Base-by-base conservation (phyloP, 2,113 vertebrate species). In the Nerophis ophidion region DNA sequence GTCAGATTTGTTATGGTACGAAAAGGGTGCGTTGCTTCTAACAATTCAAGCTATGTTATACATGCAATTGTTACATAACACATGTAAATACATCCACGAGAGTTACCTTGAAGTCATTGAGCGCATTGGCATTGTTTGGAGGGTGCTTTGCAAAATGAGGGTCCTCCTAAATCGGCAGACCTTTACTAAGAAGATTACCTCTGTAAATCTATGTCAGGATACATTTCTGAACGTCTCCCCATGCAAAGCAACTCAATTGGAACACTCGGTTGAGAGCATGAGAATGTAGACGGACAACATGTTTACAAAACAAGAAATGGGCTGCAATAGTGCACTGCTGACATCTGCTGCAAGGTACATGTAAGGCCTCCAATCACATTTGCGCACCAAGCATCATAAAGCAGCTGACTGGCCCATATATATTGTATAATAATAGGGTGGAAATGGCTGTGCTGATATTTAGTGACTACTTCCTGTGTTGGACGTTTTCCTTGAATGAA, bases 401-500 rank as follows among this genome's bases (percentile, higher is more conserved):
- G 38, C 38, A 36, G 69, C 56, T 45, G 15, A 34, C 58, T 5
- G 46, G 26, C n/a, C 52, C 50, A 52, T 34, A 48, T 48, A 48
- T 2, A 16, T 0, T 8, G 8, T 48, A 56, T 36, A 59, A 68
- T 73, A 64, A 70, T 35, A 4, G n/a, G n/a, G n/a, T 7, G 9
- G 69, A 44, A 68, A 5, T 17, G 16, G 12, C 42, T 63, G 62
- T 58, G 34, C 65, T 66, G 80, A 63, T 83, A 83, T 86, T 78
- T 80, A 79, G 74, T 71, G 72, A 17, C 46, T 0, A 6, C 63
- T 88, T 87, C 87, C 87, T 81, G 80, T 80, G 79, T 85, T 80
- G 73, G 78, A 72, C 72, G 71, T 82, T 86, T 85, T 84, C 87
- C 87, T 88, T 88, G 87, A 74, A 69, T 68, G 74, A 70, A 84